Conservation (phyloP, 2,797 vertebrate species). For the Natrix natrix region DNA sequence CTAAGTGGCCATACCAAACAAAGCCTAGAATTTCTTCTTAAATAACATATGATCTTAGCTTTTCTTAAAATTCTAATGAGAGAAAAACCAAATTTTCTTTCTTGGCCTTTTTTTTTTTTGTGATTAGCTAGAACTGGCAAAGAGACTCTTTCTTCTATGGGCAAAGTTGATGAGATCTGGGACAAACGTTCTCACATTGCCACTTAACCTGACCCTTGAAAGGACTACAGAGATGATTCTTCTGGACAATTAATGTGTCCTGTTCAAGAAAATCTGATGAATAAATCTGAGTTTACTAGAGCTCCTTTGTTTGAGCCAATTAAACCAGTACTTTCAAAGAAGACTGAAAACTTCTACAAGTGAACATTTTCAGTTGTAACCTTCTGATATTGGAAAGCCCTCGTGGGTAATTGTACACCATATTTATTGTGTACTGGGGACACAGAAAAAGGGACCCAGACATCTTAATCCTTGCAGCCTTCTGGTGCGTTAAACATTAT, state of each 20-base stretch:
- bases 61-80: neutral
- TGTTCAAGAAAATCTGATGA: neutral
- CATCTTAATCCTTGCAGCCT: neutral
- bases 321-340: neutral
- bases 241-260: neutral
- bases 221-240: no score
- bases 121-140: neutral
- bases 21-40: neutral
- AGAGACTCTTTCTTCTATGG: neutral
- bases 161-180: neutral
- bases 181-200: neutral
- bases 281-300: neutral
- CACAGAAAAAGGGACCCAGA: neutral
- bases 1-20: neutral
- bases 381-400: neutral
- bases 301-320: neutral
- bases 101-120: neutral
- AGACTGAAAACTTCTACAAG: neutral
- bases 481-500: neutral
- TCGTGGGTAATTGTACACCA: neutral
- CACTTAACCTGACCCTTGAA: neutral
- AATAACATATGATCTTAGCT: neutral
- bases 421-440: neutral
- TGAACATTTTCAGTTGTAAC: neutral
- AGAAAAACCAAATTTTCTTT: neutral